phyloP scores from a whole-genome alignment of 1,140 invertebrate species.

The Teleogryllus occipitalis region DNA sequence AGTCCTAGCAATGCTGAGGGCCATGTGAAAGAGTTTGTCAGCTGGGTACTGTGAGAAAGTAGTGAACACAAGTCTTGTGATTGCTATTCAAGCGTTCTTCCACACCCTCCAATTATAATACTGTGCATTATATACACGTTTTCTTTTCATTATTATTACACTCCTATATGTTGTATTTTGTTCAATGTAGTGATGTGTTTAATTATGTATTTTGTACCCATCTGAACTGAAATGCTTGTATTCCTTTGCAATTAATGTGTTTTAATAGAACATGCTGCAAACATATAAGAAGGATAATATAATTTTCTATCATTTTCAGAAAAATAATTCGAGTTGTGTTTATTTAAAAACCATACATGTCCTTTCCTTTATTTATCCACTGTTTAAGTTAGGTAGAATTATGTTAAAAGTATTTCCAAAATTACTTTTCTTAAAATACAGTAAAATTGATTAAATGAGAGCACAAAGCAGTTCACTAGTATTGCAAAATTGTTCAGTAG shows the following conservation, averaged over 20 bases:
- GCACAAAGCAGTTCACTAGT: too few relatives aligned
- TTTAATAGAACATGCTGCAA: background rate
- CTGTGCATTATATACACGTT: background rate
- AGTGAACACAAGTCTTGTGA: background rate
- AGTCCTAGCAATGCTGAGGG: background rate
- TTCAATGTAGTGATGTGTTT: constrained; percentile 1
- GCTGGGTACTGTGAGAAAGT: background rate
- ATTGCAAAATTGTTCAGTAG: too few relatives aligned
- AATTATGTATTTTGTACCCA: background rate
- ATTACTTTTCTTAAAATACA: too few relatives aligned
- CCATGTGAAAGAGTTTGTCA: background rate
- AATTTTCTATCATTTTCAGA: constrained; percentile 6
- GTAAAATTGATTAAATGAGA: too few relatives aligned
- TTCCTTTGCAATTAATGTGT: background rate
- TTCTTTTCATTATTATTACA: background rate
- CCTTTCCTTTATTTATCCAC: background rate
- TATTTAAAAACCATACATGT: background rate
- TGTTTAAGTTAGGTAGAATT: too few relatives aligned
- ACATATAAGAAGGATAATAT: background rate
- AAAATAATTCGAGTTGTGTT: background rate
- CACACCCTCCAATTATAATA: background rate
- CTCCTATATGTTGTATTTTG: background rate
- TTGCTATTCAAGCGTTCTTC: background rate
- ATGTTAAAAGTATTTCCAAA: too few relatives aligned
- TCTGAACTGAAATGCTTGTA: background rate